Conservation (phyloP, 1,140 invertebrate species). For the Drosophila parvula region DNA sequence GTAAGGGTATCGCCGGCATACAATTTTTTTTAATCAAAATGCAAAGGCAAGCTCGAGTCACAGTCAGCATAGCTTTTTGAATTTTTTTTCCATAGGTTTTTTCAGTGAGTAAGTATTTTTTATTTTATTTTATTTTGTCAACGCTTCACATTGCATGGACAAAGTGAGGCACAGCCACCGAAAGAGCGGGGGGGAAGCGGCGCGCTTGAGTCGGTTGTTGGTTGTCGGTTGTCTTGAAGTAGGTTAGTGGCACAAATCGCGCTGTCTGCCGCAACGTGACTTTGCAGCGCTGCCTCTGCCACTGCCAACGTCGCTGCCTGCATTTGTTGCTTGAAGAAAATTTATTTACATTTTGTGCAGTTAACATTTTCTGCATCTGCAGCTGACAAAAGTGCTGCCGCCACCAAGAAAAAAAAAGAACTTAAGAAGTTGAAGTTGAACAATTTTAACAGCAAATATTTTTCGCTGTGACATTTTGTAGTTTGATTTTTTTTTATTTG, state of each 20-base stretch:
- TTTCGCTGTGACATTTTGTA: constrained; percentile 49
- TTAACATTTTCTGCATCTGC: constrained; percentile 57
- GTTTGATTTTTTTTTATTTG: constrained; percentile 11
- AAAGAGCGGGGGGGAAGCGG: not conserved
- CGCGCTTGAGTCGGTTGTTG: constrained; percentile 27
- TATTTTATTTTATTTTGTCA: constrained; percentile 52
- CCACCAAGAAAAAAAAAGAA: constrained; percentile 8
- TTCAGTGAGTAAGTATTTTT: constrained; percentile 24
- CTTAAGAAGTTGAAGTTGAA: constrained; percentile 22
- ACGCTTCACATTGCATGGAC: constrained; percentile 65
- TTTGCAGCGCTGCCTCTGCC: constrained; percentile 29
- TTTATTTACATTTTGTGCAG: constrained; percentile 75
- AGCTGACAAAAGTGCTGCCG: constrained; percentile 44
- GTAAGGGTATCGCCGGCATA: not conserved
- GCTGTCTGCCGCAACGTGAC: constrained; percentile 64
- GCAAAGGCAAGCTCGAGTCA: constrained; percentile 31
- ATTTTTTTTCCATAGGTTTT: constrained; percentile 23
- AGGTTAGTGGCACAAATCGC: constrained; percentile 74
- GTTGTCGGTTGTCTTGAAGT: constrained; percentile 65
- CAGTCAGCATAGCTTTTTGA: constrained; percentile 31
- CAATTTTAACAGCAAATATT: constrained; percentile 50
- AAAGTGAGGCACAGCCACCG: constrained; percentile 45
- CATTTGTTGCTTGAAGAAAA: constrained; percentile 71
- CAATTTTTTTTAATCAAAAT: constrained; percentile 62
- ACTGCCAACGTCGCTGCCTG: constrained; percentile 35